These are phyloP conservation scores for Nyctibius bracteatus DNA, from an alignment of 2,113 vertebrate species.

Conservation along the genomic window DNA sequence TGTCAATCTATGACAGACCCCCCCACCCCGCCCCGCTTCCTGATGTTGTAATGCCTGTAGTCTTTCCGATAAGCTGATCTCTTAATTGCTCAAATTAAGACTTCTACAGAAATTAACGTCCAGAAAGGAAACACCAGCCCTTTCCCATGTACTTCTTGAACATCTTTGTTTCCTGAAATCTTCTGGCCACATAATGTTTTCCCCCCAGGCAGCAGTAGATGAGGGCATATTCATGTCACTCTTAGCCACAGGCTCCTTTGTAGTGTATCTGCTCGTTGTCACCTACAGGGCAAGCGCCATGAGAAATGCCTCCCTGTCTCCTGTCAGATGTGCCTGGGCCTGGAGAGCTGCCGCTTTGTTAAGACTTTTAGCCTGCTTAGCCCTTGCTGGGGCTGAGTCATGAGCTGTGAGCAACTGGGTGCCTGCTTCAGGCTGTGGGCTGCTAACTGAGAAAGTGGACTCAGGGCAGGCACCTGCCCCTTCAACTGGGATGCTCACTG, in stretches of 20 bases:
- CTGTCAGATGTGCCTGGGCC: not conserved
- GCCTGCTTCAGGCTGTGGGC: not conserved
- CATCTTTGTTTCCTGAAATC: not conserved
- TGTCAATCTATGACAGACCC: not conserved
- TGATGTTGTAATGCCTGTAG: not conserved
- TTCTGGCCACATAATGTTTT: not conserved
- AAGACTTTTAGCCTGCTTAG: constrained; percentile 4
- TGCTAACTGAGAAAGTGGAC: not conserved
- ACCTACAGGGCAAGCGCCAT: not conserved
- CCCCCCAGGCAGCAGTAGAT: not conserved
- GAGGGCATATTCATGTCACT: not conserved
- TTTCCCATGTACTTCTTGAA: not conserved
- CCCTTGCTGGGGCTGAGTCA: not conserved
- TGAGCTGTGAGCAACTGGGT: not conserved
- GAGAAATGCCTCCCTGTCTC: not conserved
- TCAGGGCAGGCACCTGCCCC: accelerated
- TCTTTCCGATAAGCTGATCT: not conserved
- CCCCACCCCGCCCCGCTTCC: not conserved
- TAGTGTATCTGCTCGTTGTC: not conserved
- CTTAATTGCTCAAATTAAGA: not conserved
- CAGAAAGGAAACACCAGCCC: not conserved
- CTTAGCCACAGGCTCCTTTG: not conserved
- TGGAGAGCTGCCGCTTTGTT: not conserved
- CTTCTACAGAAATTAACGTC: not conserved
- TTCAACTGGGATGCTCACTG: not conserved